These are phyloP conservation scores for Dorcus parallelipipedus DNA, from an alignment of 2,888 invertebrate species.

Conservation along the genomic window DNA sequence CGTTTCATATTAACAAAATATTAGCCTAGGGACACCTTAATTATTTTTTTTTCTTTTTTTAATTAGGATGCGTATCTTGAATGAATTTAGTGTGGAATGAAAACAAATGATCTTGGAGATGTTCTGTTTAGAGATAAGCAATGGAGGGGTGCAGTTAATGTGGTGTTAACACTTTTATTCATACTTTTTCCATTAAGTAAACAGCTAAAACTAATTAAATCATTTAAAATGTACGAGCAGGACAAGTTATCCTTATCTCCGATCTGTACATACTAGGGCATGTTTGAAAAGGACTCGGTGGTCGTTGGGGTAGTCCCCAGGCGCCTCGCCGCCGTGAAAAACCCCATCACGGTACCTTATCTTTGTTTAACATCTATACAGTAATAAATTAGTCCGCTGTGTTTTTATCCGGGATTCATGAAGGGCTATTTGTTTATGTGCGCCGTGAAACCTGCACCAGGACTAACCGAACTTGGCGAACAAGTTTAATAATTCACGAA, in stretches of 20 bases:
- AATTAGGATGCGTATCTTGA: too few species aligned
- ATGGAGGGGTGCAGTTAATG: background rate
- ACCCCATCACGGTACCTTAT: slow-evolving; percentile 22
- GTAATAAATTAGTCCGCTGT: slow-evolving; percentile 24
- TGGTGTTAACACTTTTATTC: slow-evolving; percentile 2
- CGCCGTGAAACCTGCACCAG: background rate
- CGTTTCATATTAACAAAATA: too few species aligned
- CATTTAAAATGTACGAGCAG: slow-evolving; percentile 8
- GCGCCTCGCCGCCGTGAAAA: slow-evolving; percentile 23
- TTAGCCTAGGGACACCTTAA: too few species aligned
- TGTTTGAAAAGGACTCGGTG: slow-evolving; percentile 5
- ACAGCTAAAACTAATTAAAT: slow-evolving; percentile 11
- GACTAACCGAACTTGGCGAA: background rate
- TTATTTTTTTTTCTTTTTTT: too few species aligned
- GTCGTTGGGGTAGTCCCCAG: slow-evolving; percentile 7
- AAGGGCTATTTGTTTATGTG: slow-evolving; percentile 9
- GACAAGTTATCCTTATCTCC: slow-evolving; percentile 6
- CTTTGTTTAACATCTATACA: slow-evolving; percentile 24
- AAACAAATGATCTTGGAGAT: too few species aligned
- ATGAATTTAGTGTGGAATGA: too few species aligned
- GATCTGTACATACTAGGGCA: slow-evolving; percentile 5
- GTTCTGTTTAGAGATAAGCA: too few species aligned
- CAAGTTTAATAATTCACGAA: slow-evolving; percentile 24
- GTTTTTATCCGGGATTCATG: slow-evolving; percentile 17
- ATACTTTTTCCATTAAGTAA: slow-evolving; percentile 9